Percentiles rank a stretch among this genome's conserved stretches.
These are phyloP conservation scores for Notodonta dromedarius DNA, from an alignment of 2,888 invertebrate species.

Conservation along the genomic window DNA sequence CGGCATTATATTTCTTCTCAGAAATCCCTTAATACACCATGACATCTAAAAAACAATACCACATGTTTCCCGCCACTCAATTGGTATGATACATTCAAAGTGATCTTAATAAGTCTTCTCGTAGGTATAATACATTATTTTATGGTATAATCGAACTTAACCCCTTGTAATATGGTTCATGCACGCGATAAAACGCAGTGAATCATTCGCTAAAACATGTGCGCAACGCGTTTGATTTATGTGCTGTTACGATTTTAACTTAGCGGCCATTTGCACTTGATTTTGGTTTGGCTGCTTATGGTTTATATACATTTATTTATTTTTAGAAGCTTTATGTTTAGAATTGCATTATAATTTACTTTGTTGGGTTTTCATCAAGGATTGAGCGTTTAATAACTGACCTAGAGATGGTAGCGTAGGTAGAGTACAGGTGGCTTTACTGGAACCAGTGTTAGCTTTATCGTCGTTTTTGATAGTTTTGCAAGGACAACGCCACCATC, in stretches of 20 bases:
- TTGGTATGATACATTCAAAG: slow-evolving; percentile 46
- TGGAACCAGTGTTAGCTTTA: not conserved
- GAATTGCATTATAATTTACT: too few species aligned
- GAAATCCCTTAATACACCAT: not conserved
- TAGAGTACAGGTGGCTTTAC: not conserved
- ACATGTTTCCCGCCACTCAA: slow-evolving; percentile 39
- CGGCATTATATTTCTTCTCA: too few species aligned
- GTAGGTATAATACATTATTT: slow-evolving; percentile 12
- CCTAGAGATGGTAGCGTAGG: too few species aligned
- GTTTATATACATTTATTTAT: not conserved
- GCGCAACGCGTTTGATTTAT: slow-evolving; percentile 64
- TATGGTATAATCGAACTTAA: slow-evolving; percentile 9
- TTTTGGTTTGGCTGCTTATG: slow-evolving; percentile 39
- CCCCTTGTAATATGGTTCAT: not conserved
- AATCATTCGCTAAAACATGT: slow-evolving; percentile 48
- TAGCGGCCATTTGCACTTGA: slow-evolving; percentile 60
- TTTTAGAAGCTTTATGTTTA: too few species aligned
- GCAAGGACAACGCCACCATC: not conserved
- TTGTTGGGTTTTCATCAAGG: too few species aligned
- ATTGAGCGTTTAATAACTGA: too few species aligned
- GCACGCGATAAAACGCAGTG: slow-evolving; percentile 30
- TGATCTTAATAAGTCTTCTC: slow-evolving; percentile 47
- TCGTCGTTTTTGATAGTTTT: not conserved
- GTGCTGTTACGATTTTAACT: slow-evolving; percentile 56
- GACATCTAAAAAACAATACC: slow-evolving; percentile 23